Base-by-base conservation (phyloP, 2,113 vertebrate genomes). In the Stomatorhinus ivindoensis region DNA sequence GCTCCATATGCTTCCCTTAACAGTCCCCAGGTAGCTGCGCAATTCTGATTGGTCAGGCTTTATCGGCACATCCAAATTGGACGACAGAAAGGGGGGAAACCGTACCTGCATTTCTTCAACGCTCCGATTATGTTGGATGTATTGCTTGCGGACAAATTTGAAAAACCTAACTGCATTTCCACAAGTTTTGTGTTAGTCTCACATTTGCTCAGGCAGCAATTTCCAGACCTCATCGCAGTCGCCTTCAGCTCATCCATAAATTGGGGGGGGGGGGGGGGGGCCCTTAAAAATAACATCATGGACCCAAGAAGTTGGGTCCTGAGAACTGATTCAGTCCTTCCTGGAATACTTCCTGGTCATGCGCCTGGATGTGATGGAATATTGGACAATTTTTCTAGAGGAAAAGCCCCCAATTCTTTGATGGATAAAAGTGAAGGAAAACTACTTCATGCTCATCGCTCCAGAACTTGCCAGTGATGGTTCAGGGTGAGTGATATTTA, bases 21-120 rank as follows among this genome's bases (percentile, higher is more conserved):
- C 91, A 92, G 91, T 90, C 91, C 91, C 93, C 92, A 93, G 93
- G 92, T 94, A 91, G 89, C 88, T 86, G 82, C 8, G 21, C 11
- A 44, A 88, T 92, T 91, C 91, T 90, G 55, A 80, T 89, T 92
- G 91, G 90, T 89, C 90, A 83, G 88, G 21, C 47, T 89, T 94
- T 92, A 93, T 93, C 92, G 92, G 87, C 82, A 90, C 88, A 88
- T 91, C 89, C 83, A 87, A 91, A 91, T 53, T 88, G 58, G 53
- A 46, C 35, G 87, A 53, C 76, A 51, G 83, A 44, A 69, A 21
- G 13, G 46, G 11, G 0, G n/a, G 85, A 92, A 55, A 85, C n/a
- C 4, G 10, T 13, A 80, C 90, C 31, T 89, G 86, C 9, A 53
- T 91, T 85, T 53, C 53, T 91, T 47, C 61, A 69, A 84, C 53